Base-by-base conservation (phyloP, 1,140 invertebrate species). In the Heterodera schachtii region DNA sequence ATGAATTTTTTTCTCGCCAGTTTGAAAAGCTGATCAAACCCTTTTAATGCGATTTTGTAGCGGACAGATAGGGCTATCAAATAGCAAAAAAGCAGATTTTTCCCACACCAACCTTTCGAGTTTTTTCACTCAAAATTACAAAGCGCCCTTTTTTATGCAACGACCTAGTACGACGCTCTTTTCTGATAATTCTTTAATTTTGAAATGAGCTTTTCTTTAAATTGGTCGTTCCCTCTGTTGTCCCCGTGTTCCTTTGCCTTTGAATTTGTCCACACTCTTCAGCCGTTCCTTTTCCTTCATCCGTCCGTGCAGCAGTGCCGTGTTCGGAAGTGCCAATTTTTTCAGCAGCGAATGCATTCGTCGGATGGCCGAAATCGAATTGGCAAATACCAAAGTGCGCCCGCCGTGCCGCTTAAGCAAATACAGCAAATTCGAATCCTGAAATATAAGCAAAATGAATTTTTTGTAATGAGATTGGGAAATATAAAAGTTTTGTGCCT, bases 211-310 rank as follows among this genome's bases (percentile, higher is more conserved):
- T 31, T 31, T 31, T 31, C 0, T 31, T 31, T 31, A 0, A 31
- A 31, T 31, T 75, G 8, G 47, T 69, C 31, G 21, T 44, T 81
- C 11, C 3, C 21, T 47, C 19, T 67, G 31, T 66, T 77, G 64
- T 77, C 11, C 19, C 6, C 49, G 11, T 67, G n/a, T 46, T 41
- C 92, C 91, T 87, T 93, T 92, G 87, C 93, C 93, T 80, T 94
- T 92, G 91, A 98, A 99, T 83, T 93, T 85, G 89, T 99, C 97
- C 9, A 99, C 92, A 92, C 96, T 98, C 90, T 96, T 96, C 19
- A 99, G 91, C 47, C 98, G 91, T 88, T 97, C 95, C 87, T 94
- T 93, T 88, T 99, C 97, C 67, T 94, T 94, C 96, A 99, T 97
- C 84, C 93, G 94, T 0, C 97, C 95, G 91, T 99, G 96, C 0